Percentiles rank a stretch among this genome's conserved stretches.
These are phyloP conservation scores for Hylaeus anthracinus DNA, from an alignment of 1,140 invertebrate genomes.

Conservation along the genomic window DNA sequence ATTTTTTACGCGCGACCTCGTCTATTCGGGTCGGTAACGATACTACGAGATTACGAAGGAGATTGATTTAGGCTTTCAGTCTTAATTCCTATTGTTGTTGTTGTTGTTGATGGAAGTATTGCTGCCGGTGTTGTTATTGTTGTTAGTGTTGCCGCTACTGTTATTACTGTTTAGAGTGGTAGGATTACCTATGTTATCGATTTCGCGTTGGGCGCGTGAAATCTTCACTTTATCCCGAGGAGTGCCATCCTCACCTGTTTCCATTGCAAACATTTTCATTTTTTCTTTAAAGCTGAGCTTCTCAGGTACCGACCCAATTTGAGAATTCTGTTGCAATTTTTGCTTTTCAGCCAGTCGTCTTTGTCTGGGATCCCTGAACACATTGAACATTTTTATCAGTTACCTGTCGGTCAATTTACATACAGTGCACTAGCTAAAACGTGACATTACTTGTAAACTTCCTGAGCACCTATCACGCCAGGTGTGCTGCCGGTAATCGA, in stretches of 20 bases:
- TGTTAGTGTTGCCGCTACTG: constrained; percentile 41
- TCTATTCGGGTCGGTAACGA: not conserved
- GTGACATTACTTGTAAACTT: constrained; percentile 92
- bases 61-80: constrained; percentile 34
- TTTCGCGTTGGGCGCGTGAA: constrained; percentile 94
- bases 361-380: constrained; percentile 89
- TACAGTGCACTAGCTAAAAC: not conserved
- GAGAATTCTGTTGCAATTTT: constrained; percentile 84
- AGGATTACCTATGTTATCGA: constrained; percentile 86
- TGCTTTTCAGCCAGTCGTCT: constrained; percentile 90
- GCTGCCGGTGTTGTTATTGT: constrained; percentile 8
- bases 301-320: constrained; percentile 88
- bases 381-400: not conserved
- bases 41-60: not conserved
- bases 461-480: constrained; percentile 96
- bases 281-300: constrained; percentile 97
- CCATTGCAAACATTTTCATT: constrained; percentile 98
- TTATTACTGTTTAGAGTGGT: constrained; percentile 76
- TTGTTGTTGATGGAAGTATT: constrained; percentile 31
- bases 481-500: constrained; percentile 87
- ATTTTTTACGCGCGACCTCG: not conserved
- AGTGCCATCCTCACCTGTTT: constrained; percentile 92
- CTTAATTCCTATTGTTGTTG: constrained; percentile 32
- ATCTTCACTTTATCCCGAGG: constrained; percentile 96
- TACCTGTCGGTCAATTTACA: not conserved